Percentiles rank a stretch among this genome's conserved stretches.
These are phyloP conservation scores for Phenacoccus solenopsis DNA, from an alignment of 1,140 invertebrate genomes.

Conservation along the genomic window DNA sequence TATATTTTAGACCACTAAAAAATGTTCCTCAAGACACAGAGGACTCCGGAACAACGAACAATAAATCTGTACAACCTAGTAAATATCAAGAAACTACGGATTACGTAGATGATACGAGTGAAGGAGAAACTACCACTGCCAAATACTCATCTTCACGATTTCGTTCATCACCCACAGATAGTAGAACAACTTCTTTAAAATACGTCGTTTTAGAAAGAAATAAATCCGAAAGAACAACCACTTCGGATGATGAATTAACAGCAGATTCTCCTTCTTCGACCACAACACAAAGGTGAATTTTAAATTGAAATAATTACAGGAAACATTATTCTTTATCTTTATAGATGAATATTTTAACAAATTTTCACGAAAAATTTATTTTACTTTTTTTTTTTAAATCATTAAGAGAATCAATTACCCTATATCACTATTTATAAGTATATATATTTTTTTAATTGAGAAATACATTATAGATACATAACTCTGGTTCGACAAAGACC, in stretches of 20 bases:
- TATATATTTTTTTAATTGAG: no score
- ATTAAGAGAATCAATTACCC: no score
- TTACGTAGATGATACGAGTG: not conserved
- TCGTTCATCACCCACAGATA: not conserved
- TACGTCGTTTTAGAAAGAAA: not conserved
- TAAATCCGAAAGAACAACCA: not conserved
- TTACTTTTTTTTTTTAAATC: no score
- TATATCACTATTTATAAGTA: no score
- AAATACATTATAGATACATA: not conserved
- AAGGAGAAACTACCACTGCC: not conserved
- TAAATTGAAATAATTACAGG: no score
- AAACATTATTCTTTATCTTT: not conserved
- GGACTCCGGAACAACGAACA: slow-evolving; percentile 5
- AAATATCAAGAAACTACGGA: not conserved
- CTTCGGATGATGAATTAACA: not conserved
- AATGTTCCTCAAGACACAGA: slow-evolving; percentile 10
- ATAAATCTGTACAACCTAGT: not conserved
- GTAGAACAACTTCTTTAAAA: not conserved
- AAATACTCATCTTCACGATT: not conserved
- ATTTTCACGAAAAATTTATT: no score
- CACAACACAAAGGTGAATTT: not conserved
- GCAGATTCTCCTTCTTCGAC: not conserved
- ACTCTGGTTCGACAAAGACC: not conserved
- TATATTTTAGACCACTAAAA: slow-evolving; percentile 20
- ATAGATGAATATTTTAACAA: not conserved